Conservation (phyloP, 2,797 vertebrate species). For the Pseudochromis fuscus region DNA sequence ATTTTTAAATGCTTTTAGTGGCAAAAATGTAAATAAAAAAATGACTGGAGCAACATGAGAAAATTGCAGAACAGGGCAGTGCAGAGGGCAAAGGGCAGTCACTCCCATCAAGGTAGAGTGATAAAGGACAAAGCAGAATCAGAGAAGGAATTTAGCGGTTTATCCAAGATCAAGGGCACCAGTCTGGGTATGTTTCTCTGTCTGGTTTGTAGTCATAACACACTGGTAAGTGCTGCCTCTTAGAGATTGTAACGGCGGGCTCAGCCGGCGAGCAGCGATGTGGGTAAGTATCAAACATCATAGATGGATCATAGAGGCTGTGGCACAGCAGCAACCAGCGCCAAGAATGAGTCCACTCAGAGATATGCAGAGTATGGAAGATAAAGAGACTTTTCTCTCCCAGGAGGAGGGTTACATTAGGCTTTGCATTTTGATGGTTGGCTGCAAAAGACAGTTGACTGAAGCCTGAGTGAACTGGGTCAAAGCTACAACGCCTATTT, state of each 20-base stretch:
- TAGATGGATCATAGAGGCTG: constrained; percentile 54
- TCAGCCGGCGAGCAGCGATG: constrained; percentile 50
- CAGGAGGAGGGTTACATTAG: constrained; percentile 47
- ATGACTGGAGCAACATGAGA: not conserved
- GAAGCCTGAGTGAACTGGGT: constrained; percentile 63
- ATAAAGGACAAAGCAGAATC: constrained; percentile 63
- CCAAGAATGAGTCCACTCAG: constrained; percentile 54
- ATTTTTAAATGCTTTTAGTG: too few relatives aligned
- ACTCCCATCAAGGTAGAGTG: constrained; percentile 24
- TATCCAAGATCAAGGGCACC: constrained; percentile 70
- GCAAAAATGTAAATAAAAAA: not conserved
- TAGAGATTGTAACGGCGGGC: constrained; percentile 41
- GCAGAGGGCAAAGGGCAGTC: constrained; percentile 33
- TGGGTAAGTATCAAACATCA: constrained; percentile 59
- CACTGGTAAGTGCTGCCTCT: constrained; percentile 64
- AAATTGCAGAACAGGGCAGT: constrained; percentile 26
- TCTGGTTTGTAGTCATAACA: constrained; percentile 59
- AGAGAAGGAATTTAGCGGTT: constrained; percentile 58
- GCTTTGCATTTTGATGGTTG: constrained; percentile 43
- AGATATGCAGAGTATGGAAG: constrained; percentile 57
- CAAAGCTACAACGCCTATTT: constrained; percentile 43
- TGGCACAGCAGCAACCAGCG: constrained; percentile 48
- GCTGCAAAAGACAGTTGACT: constrained; percentile 54
- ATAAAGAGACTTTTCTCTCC: constrained; percentile 49
- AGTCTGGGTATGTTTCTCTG: constrained; percentile 63